phyloP scores from a whole-genome alignment of 1,140 invertebrate species.

The Conus betulinus region DNA sequence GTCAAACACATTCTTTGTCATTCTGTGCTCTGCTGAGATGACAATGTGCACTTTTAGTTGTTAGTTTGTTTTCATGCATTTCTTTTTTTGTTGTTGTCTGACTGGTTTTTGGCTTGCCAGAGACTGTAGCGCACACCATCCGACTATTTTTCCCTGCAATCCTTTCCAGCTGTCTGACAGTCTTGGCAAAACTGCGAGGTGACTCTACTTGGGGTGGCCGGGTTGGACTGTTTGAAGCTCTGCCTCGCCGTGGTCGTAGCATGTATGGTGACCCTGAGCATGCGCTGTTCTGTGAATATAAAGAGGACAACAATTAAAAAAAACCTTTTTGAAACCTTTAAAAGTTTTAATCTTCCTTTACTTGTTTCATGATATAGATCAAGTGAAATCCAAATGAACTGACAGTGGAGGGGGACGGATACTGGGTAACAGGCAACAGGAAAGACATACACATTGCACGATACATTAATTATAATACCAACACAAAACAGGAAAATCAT shows the following conservation, averaged over 20 bases:
- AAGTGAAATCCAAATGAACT: no score
- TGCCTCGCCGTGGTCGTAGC: conserved; percentile 30
- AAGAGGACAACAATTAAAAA: neutral
- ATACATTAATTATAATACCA: no score
- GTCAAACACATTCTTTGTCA: no score
- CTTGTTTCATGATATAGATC: no score
- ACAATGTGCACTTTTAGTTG: neutral
- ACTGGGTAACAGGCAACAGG: no score
- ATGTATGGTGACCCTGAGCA: conserved; percentile 10
- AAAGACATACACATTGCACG: no score
- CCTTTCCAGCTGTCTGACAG: conserved; percentile 44
- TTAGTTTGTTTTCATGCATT: neutral
- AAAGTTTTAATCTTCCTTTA: no score
- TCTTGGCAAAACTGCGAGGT: conserved; percentile 47
- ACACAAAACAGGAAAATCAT: no score
- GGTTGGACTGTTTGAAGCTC: neutral
- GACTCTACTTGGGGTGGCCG: conserved; percentile 44
- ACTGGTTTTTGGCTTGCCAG: neutral
- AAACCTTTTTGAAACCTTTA: no score
- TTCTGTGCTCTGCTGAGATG: no score
- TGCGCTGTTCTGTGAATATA: no score
- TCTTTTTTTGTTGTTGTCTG: neutral
- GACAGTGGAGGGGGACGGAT: no score
- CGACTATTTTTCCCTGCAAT: conserved; percentile 49
- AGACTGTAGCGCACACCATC: conserved; percentile 31